A percentile compares a stretch with the other conserved stretches of the same genome.
Conservation (phyloP, 2,113 vertebrate genomes). For the Turdus rufiventris region DNA sequence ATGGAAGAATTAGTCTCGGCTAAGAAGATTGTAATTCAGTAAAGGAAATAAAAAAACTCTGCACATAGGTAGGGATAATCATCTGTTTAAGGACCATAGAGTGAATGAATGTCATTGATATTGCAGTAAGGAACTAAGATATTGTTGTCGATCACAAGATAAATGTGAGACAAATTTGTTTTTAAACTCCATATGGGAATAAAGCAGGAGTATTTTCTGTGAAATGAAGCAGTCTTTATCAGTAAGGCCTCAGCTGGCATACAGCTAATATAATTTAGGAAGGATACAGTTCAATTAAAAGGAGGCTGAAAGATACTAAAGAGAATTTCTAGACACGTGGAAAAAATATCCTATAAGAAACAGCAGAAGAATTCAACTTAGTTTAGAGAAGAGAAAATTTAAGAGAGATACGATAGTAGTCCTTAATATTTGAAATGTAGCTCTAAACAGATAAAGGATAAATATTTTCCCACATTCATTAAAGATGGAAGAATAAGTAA, state of each 20-base stretch:
- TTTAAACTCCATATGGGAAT: background rate
- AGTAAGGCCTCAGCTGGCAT: background rate
- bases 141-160: background rate
- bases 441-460: background rate
- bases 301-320: background rate
- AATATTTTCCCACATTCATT: background rate
- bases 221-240: background rate
- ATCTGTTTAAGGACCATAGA: background rate
- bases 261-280: background rate
- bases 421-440: background rate
- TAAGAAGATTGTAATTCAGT: background rate
- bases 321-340: background rate
- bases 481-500: background rate
- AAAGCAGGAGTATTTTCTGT: background rate
- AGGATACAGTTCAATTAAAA: background rate
- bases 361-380: background rate
- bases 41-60: background rate
- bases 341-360: background rate
- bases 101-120: background rate
- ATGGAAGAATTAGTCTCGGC: background rate
- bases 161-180: background rate
- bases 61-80: background rate
- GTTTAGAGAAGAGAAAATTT: background rate
- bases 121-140: background rate
- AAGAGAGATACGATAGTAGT: background rate